Evolutionary conservation across 1,140 invertebrate genomes (phyloP).

Genomic region (Antheraea mylitta): DNA sequence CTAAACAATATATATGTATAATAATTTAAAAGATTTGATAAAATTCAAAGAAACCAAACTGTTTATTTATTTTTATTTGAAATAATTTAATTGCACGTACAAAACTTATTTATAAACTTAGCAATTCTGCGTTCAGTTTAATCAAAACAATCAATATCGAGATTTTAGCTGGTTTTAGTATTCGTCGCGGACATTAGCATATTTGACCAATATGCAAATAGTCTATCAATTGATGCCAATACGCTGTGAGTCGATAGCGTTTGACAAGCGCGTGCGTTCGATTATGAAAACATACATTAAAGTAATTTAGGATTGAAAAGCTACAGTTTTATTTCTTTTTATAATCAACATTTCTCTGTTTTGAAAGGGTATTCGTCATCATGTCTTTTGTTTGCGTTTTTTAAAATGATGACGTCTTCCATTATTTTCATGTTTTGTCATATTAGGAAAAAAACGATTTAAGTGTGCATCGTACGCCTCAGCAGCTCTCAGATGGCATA

Average conservation of each 20-base stretch:
- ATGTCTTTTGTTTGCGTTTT: too few species aligned
- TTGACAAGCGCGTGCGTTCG: constrained; percentile 3
- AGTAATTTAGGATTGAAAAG: background rate
- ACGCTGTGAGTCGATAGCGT: constrained; percentile 7
- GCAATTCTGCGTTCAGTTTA: background rate
- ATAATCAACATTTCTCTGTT: background rate
- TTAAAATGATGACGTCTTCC: too few species aligned
- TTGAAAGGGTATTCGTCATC: too few species aligned
- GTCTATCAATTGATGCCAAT: constrained; percentile 15
- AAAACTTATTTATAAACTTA: background rate
- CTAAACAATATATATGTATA: too few species aligned
- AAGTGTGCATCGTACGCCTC: too few species aligned
- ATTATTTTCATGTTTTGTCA: too few species aligned
- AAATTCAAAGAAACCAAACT: too few species aligned
- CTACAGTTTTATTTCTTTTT: background rate
- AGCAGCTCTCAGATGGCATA: too few species aligned
- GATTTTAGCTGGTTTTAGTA: constrained; percentile 12
- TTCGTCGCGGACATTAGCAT: constrained; percentile 16
- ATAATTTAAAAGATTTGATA: too few species aligned
- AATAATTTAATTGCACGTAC: background rate
- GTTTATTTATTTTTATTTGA: too few species aligned
- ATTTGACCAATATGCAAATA: constrained; percentile 21
- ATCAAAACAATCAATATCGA: constrained; percentile 1
- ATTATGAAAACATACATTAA: background rate
- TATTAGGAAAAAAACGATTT: too few species aligned